Evolutionary conservation across 2,797 vertebrate genomes (phyloP), one percentile per base, ranked within the genome.

Genomic region (Hippopotamyrus pictus): DNA sequence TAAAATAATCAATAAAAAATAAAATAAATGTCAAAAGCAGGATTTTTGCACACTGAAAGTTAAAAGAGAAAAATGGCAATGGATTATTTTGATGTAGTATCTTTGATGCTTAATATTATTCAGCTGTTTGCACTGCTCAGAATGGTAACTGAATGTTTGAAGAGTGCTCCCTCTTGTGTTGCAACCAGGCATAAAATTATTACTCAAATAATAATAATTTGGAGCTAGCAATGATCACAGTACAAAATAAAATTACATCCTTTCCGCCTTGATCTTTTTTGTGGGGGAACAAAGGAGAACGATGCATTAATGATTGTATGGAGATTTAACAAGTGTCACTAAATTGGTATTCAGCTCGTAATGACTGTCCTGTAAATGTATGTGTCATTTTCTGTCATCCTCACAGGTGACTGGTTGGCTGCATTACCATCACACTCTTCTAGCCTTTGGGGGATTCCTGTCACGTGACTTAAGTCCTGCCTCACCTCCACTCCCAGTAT

Each of bases 361-460:
- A 25, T 51, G 5, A 8, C 17, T 25, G 9, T 87, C 1, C 3
- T 1, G 25, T 76, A 19, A 82, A 57, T 48, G 57, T 69, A 41
- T 73, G 41, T 73, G 37, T 54, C 12, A 41, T 62, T 65, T 88
- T 50, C 51, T 69, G 19, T 37, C 51, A 73, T 88, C 89, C 87
- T 83, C n/a, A 14, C 90, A 96, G 96, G 95, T 96, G 94, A 94
- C 94, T 92, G 94, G 95, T 95, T 93, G 94, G 94, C 94, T 94
- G 94, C 91, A 93, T 91, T 86, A 93, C 91, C 94, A 91, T 93
- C 93, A 89, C 91, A 90, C 88, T 93, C 90, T 89, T 91, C 92
- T 92, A 93, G 79, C 92, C 90, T 92, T 93, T 90, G 33, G 94
- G 92, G 93, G 94, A 91, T 93, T 94, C 93, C 93, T 92, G 91